These are phyloP conservation scores for Oegoconia quadripuncta DNA, from an alignment of 2,888 invertebrate species.

Conservation along the genomic window DNA sequence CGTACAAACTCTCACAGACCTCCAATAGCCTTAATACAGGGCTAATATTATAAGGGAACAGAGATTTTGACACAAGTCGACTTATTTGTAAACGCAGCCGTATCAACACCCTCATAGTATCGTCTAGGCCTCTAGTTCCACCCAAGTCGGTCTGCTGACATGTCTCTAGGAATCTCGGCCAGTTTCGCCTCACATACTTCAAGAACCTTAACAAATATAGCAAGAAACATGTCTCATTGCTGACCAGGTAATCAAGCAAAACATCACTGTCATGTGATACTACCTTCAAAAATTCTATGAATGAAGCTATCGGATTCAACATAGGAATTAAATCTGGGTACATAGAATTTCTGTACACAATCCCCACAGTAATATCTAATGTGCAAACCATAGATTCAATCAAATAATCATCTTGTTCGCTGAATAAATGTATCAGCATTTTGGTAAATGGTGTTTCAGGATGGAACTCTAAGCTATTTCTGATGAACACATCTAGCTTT, in stretches of 20 bases:
- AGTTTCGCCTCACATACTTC: conserved; percentile 90
- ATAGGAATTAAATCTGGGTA: conserved; percentile 89
- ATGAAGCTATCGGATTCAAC: conserved; percentile 92
- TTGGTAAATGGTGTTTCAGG: conserved; percentile 93
- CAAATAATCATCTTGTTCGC: conserved; percentile 94
- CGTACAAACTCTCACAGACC: conserved; percentile 91
- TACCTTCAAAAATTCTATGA: conserved; percentile 90
- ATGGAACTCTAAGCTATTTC: conserved; percentile 89
- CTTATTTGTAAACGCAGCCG: conserved; percentile 89
- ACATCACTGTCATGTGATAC: conserved; percentile 90
- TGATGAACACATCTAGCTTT: conserved; percentile 90
- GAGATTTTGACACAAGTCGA: conserved; percentile 87
- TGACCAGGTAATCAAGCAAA: conserved; percentile 90
- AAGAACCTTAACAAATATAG: conserved; percentile 90
- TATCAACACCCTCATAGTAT: conserved; percentile 91
- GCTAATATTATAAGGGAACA: conserved; percentile 94
- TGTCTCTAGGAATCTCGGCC: conserved; percentile 89
- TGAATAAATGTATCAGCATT: conserved; percentile 92
- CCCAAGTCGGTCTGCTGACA: conserved; percentile 82
- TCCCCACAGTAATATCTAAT: conserved; percentile 91
- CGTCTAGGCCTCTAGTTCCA: conserved; percentile 82
- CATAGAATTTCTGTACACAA: conserved; percentile 89
- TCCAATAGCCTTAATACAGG: conserved; percentile 90
- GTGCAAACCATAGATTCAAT: conserved; percentile 96
- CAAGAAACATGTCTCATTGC: conserved; percentile 94